phyloP scores from a whole-genome alignment of 2,113 vertebrate species.

The Stictonetta naevosa region DNA sequence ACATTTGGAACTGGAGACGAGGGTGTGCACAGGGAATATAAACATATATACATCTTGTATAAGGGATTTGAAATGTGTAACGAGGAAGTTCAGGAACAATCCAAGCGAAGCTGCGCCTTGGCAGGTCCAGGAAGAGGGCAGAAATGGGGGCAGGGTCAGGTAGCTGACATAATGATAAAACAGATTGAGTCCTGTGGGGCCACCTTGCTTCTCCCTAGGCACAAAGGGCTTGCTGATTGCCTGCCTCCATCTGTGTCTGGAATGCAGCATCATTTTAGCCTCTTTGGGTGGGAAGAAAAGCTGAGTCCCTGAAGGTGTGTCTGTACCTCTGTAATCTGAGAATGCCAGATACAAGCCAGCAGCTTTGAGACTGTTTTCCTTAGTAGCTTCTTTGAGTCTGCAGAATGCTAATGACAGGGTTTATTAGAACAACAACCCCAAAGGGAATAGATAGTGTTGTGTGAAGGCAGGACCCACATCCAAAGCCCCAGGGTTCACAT shows the following conservation, averaged over 20 bases:
- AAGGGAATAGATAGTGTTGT: not conserved
- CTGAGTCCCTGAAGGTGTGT: slow-evolving; percentile 6
- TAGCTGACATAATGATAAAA: not conserved
- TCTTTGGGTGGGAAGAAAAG: not conserved
- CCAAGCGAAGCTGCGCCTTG: not conserved
- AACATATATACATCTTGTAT: not conserved
- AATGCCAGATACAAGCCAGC: not conserved
- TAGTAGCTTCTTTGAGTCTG: slow-evolving; percentile 1
- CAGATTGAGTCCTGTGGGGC: not conserved
- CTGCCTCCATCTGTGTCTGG: not conserved
- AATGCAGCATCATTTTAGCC: not conserved
- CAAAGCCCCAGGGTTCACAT: not conserved
- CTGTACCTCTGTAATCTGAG: slow-evolving; percentile 29
- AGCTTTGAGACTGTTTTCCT: slow-evolving; percentile 32
- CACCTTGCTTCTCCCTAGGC: not conserved
- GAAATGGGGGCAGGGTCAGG: not conserved
- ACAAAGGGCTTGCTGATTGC: not conserved
- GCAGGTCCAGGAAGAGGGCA: not conserved
- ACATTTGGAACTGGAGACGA: not conserved
- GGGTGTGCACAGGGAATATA: not conserved
- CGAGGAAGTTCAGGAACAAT: not conserved
- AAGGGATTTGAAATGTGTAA: not conserved
- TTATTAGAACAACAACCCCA: not conserved
- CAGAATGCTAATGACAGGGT: slow-evolving; percentile 34
- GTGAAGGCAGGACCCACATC: not conserved